phyloP scores from a whole-genome alignment of 2,888 invertebrate genomes.

The Drosophila atroscutellata region DNA sequence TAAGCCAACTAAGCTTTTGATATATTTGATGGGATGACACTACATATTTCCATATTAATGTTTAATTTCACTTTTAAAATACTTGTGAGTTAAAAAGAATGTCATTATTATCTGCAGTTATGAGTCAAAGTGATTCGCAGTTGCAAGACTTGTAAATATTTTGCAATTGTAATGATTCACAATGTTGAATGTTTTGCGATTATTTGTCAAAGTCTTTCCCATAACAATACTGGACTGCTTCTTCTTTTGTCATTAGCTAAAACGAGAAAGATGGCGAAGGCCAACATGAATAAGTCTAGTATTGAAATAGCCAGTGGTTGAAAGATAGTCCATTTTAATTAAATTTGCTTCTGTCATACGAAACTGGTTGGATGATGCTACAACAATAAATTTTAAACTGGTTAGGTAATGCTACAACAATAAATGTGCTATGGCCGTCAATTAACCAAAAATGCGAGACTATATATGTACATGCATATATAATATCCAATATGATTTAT shows the following conservation, averaged over 20 bases:
- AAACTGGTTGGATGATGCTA: no score
- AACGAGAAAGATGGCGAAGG: constrained; percentile 16
- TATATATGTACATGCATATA: background rate
- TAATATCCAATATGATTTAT: constrained; percentile 6
- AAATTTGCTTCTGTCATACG: background rate
- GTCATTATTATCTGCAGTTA: background rate
- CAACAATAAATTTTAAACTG: constrained; percentile 6
- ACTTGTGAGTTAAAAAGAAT: background rate
- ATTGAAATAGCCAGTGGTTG: constrained; percentile 4
- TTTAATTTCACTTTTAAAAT: background rate
- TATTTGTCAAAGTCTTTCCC: background rate
- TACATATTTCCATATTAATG: no score
- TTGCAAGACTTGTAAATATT: background rate
- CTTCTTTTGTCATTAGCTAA: constrained; percentile 1
- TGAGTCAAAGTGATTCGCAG: background rate
- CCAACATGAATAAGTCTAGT: constrained; percentile 2
- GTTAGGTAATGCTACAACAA: constrained; percentile 7
- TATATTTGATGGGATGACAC: no score
- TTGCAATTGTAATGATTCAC: constrained; percentile 4
- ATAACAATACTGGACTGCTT: background rate
- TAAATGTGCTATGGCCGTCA: constrained; percentile 28
- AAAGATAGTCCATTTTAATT: constrained; percentile 12
- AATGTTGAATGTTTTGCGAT: background rate
- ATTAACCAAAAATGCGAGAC: constrained; percentile 8
- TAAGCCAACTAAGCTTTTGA: no score